phyloP scores from a whole-genome alignment of 2,888 invertebrate species.

The Dynastes maya region DNA sequence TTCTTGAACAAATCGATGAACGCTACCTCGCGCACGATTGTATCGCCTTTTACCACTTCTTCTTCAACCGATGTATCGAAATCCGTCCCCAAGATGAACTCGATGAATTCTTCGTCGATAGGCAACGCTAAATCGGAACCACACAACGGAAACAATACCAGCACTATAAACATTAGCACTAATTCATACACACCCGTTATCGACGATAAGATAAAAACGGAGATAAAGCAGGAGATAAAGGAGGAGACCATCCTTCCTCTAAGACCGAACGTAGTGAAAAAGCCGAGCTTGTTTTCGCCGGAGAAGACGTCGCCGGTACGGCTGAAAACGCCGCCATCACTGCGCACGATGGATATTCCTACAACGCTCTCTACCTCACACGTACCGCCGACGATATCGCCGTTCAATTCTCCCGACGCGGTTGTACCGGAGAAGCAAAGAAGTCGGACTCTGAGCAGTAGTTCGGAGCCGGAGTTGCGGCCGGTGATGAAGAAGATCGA shows the following conservation, averaged over 20 bases:
- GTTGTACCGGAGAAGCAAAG: conserved; percentile 59
- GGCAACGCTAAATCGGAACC: conserved; percentile 44
- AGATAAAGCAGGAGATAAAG: conserved; percentile 38
- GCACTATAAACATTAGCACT: conserved; percentile 15
- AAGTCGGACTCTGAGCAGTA: conserved; percentile 69
- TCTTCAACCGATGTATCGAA: conserved; percentile 60
- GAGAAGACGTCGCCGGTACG: conserved; percentile 73
- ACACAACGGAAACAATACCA: conserved; percentile 49
- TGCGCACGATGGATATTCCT: conserved; percentile 61
- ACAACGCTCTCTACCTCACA: conserved; percentile 64
- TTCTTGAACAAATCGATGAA: conserved; percentile 63
- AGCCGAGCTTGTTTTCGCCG: conserved; percentile 79
- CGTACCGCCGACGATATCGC: conserved; percentile 56
- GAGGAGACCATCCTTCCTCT: conserved; percentile 43
- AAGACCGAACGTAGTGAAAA: conserved; percentile 66
- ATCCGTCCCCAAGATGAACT: conserved; percentile 66
- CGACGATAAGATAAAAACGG: conserved; percentile 47
- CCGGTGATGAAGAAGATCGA: conserved; percentile 78
- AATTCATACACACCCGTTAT: conserved; percentile 49
- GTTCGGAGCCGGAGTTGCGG: conserved; percentile 76
- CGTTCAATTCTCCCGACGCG: conserved; percentile 53
- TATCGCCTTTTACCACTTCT: conserved; percentile 63
- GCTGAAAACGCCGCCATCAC: conserved; percentile 58
- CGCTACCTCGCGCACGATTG: conserved; percentile 66
- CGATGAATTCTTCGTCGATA: conserved; percentile 30